Percentiles rank a stretch among this genome's conserved stretches.
phyloP scores from a whole-genome alignment of 2,113 vertebrate species.

The Helogale parvula region DNA sequence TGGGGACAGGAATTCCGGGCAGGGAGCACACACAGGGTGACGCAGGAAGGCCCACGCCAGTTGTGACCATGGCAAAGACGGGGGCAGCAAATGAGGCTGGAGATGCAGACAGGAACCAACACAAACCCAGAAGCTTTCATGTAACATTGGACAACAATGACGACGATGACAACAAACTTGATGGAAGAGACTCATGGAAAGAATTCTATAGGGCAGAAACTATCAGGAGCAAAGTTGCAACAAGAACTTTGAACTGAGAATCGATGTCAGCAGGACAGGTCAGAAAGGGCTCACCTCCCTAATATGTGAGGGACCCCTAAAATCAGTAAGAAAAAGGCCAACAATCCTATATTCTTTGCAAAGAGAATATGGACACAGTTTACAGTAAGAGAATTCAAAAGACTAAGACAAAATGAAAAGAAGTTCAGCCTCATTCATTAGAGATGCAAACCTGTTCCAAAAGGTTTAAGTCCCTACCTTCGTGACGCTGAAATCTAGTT shows the following conservation, averaged over 20 bases:
- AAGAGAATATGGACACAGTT: neutral
- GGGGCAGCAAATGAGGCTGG: neutral
- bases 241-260: neutral
- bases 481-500: neutral
- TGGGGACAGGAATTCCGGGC: neutral
- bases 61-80: neutral
- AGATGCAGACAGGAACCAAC: neutral
- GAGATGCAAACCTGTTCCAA: neutral
- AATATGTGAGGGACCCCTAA: neutral
- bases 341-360: neutral
- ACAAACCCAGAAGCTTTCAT: neutral
- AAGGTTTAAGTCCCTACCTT: neutral
- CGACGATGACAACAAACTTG: too few relatives aligned
- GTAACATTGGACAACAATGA: neutral
- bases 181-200: neutral
- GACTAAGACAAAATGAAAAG: neutral
- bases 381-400: neutral
- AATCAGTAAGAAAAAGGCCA: neutral
- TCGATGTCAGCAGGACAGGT: neutral
- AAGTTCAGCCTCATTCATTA: neutral
- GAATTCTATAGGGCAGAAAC: neutral
- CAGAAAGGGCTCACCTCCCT: neutral
- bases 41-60: neutral
- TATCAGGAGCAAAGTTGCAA: neutral
- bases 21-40: neutral